Evolutionary conservation across 2,888 invertebrate genomes (phyloP).

Genomic region (Eupithecia subfuscata): DNA sequence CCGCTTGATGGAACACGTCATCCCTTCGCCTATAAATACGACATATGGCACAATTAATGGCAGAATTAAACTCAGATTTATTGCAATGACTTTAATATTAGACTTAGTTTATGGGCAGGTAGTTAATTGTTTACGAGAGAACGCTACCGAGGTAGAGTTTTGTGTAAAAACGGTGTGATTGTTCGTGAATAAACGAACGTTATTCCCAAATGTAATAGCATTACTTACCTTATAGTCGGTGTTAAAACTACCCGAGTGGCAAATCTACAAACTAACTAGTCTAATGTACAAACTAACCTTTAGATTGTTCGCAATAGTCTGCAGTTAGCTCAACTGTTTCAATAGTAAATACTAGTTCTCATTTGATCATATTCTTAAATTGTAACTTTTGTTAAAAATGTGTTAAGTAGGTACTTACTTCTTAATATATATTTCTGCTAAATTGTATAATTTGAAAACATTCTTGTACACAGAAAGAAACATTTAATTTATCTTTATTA

Average conservation of each 20-base stretch:
- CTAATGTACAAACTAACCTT: not conserved
- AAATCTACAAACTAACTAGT: not conserved
- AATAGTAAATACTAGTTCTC: no score
- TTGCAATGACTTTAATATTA: conserved; percentile 42
- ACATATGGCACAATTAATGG: conserved; percentile 52
- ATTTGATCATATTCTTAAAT: no score
- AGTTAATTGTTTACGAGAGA: conserved; percentile 33
- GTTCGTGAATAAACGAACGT: not conserved
- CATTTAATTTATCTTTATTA: not conserved
- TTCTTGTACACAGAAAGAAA: not conserved
- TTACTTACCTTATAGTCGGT: not conserved
- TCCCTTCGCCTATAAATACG: conserved; percentile 47
- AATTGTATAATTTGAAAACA: no score
- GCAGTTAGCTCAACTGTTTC: no score
- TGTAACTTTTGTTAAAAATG: no score
- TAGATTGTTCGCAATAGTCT: no score
- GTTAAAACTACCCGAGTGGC: not conserved
- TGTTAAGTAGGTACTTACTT: no score
- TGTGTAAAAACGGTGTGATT: not conserved
- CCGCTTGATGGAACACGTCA: conserved; percentile 53
- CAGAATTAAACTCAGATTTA: conserved; percentile 45
- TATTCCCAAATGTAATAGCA: not conserved
- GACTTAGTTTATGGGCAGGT: conserved; percentile 39
- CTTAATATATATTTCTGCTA: no score
- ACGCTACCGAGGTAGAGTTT: conserved; percentile 7